Percentiles rank a stretch among this genome's conserved stretches.
Evolutionary conservation across 2,113 vertebrate species (phyloP).

Genomic region (Brachyhypopomus occidentalis): DNA sequence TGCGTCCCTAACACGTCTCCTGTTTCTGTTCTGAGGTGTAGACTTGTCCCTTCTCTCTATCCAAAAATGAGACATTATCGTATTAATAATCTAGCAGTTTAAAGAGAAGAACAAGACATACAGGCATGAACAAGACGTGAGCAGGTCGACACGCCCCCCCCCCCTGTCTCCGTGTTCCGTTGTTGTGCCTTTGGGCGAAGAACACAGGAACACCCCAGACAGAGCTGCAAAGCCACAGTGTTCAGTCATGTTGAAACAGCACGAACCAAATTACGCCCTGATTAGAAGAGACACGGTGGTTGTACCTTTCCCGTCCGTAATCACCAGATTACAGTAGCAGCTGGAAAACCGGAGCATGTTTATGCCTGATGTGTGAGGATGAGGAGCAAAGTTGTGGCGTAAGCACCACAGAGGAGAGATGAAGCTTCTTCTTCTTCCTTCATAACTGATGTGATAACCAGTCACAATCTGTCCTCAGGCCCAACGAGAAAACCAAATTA

Average conservation of each 20-base stretch:
- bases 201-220: background rate
- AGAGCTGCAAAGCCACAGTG: background rate
- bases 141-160: background rate
- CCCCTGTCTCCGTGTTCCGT: background rate
- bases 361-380: too few relatives aligned
- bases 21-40: background rate
- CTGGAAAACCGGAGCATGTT: too few relatives aligned
- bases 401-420: too few relatives aligned
- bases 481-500: background rate
- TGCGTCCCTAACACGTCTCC: too few relatives aligned
- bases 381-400: too few relatives aligned
- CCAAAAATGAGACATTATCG: slow-evolving; percentile 7
- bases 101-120: background rate
- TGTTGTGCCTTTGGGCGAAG: slow-evolving; percentile 19
- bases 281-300: background rate
- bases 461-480: too few relatives aligned
- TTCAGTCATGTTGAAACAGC: slow-evolving; percentile 2
- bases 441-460: too few relatives aligned
- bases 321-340: too few relatives aligned
- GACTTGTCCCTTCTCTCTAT: slow-evolving; percentile 35
- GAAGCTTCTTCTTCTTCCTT: too few relatives aligned
- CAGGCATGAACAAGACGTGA: slow-evolving; percentile 31
- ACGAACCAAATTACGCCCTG: background rate
- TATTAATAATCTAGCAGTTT: slow-evolving; percentile 16
- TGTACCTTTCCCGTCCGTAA: background rate